These are phyloP conservation scores for Sycophaga agraensis DNA, from an alignment of 1,140 invertebrate species.

Conservation along the genomic window DNA sequence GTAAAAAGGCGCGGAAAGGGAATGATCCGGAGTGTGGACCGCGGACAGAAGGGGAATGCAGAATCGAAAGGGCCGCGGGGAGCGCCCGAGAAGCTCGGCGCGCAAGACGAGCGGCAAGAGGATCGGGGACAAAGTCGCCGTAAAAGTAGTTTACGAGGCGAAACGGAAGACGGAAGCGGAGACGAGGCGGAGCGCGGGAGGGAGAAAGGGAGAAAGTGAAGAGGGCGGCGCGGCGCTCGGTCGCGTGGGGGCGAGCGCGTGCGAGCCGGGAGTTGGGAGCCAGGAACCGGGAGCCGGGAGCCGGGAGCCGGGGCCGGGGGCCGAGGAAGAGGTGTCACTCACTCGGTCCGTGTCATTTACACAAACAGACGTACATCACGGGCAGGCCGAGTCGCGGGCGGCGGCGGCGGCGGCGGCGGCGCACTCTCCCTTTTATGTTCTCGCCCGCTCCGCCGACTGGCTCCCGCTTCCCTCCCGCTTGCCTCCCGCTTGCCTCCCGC, in stretches of 20 bases:
- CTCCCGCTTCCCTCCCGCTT: no score
- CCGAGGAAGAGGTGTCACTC: constrained; percentile 49
- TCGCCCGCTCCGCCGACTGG: no score
- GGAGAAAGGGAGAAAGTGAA: background rate
- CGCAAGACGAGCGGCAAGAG: no score
- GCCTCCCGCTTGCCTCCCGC: constrained; percentile 52
- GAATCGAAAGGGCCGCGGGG: no score
- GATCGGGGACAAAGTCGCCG: constrained; percentile 16
- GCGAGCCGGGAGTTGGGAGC: background rate
- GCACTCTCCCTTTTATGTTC: no score
- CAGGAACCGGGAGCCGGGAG: no score
- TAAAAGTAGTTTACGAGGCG: constrained; percentile 15
- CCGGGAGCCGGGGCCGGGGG: background rate
- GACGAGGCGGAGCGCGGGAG: background rate
- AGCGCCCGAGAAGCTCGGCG: no score
- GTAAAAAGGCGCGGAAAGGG: no score
- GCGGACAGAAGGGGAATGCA: no score
- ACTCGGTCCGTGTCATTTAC: constrained; percentile 56
- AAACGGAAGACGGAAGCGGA: constrained; percentile 18
- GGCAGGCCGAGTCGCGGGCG: constrained; percentile 39
- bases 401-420: constrained; percentile 3
- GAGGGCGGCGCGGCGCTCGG: background rate
- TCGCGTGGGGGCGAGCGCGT: background rate
- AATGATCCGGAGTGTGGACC: no score
- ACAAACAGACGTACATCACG: constrained; percentile 59